phyloP scores from a whole-genome alignment of 2,113 vertebrate genomes.

The Cyanoramphus novaezelandiae region DNA sequence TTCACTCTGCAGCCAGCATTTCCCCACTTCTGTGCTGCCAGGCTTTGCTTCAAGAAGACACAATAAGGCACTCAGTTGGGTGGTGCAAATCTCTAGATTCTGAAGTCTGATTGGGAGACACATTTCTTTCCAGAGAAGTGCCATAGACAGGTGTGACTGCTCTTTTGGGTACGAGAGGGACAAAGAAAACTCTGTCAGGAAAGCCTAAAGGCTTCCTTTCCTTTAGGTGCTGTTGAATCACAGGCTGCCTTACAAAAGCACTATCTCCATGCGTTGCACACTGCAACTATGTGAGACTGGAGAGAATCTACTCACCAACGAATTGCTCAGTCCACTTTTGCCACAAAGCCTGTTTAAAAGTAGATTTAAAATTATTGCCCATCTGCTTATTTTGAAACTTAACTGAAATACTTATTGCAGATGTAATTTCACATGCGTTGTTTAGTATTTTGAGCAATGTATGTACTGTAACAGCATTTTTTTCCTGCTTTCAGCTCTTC shows the following conservation, averaged over 20 bases:
- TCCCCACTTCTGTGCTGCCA: neutral
- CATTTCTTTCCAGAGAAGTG: neutral
- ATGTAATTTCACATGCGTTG: too few species aligned
- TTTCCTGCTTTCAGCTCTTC: neutral
- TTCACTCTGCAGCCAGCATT: neutral
- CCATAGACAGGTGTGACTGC: neutral
- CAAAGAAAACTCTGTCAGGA: neutral
- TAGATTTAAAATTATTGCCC: neutral
- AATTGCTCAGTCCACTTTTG: neutral
- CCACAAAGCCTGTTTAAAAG: neutral
- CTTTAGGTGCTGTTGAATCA: neutral
- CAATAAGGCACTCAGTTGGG: neutral
- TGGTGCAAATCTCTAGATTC: neutral
- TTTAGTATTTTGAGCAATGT: neutral
- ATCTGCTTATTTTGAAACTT: neutral
- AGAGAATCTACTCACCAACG: neutral
- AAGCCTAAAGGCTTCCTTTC: neutral
- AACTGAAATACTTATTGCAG: neutral
- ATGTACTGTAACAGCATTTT: neutral
- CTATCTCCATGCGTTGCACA: accelerated
- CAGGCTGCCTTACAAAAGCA: neutral
- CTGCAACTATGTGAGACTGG: neutral
- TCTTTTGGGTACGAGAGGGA: neutral
- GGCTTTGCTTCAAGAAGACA: neutral
- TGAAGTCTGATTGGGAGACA: neutral